Evolutionary conservation across 2,888 invertebrate species (phyloP), one percentile per base, ranked within the genome.

Genomic region (Globia sparganii): DNA sequence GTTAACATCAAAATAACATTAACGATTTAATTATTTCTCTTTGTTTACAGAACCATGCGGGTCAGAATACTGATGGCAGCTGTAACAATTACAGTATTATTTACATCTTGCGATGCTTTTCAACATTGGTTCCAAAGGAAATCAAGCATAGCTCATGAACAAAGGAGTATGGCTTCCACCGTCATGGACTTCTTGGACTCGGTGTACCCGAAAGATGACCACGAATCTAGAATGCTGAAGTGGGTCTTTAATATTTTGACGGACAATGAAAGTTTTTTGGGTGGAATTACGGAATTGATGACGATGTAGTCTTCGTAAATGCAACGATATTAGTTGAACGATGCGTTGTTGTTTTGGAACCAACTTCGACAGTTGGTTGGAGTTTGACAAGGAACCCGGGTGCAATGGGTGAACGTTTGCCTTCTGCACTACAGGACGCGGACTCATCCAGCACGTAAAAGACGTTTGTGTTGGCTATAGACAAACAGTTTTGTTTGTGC

Each of bases 141-240:
- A 31, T 85, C 90, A 53, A 89, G 81, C 25, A 65, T 34, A 0
- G 43, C 62, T 15, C 82, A 80, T 34, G 90, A 91, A 64, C 87
- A 90, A 67, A 90, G 95, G 56, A 92, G 94, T 73, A 89, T 95
- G 87, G 90, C 94, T 0, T 94, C 95, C 25, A 88, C 92, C 0
- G 90, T 95, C 9, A 88, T 91, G n/a, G 89, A 92, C 64, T 94
- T 93, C 61, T 78, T 96, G 68, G 95, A 96, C 81, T 88, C 90
- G 4, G 80, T 95, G 6, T 96, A 91, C 62, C 95, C 95, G 0
- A 95, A 95, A 83, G 95, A 96, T 69, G 96, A 96, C 78, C 81
- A 87, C 40, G 95, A 95, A 77, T 91, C 94, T 0, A 92, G 89
- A 43, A 89, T 94, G 34, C 89, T 96, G 89, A 95, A 95, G 73